Evolutionary conservation across 1,140 invertebrate species (phyloP).

Genomic region (Temnothorax longispinosus): DNA sequence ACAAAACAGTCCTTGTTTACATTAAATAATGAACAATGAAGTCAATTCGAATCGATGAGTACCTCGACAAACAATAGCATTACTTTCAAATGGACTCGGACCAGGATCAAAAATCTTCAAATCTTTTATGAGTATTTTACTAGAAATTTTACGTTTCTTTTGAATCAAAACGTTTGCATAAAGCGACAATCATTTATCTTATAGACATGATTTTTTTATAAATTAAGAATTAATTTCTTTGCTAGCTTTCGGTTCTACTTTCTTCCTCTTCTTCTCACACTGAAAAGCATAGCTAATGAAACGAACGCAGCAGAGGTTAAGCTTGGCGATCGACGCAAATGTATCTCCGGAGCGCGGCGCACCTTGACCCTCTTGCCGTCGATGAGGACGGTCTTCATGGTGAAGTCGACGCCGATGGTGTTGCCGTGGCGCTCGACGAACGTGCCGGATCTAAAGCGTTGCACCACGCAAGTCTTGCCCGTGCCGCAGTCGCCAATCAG

Average conservation of each 20-base stretch:
- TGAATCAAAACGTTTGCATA: too few relatives aligned
- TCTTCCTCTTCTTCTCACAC: too few relatives aligned
- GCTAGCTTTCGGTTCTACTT: too few relatives aligned
- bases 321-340: background rate
- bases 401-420: slow-evolving; percentile 98
- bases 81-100: too few relatives aligned
- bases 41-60: too few relatives aligned
- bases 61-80: too few relatives aligned
- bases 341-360: slow-evolving; percentile 59
- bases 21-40: too few relatives aligned
- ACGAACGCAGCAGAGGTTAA: background rate
- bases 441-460: slow-evolving; percentile 96
- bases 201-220: background rate
- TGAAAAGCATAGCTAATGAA: background rate
- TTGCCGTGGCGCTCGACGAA: slow-evolving; percentile 97
- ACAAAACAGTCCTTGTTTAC: background rate
- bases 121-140: too few relatives aligned
- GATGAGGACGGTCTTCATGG: slow-evolving; percentile 97
- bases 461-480: slow-evolving; percentile 95
- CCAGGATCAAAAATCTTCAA: too few relatives aligned
- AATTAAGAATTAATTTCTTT: background rate
- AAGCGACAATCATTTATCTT: too few relatives aligned
- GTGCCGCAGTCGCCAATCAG: slow-evolving; percentile 94
- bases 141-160: too few relatives aligned
- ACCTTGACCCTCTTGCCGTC: slow-evolving; percentile 98